Percentiles rank a stretch among this genome's conserved stretches.
These are phyloP conservation scores for Chloropsis cyanopogon DNA, from an alignment of 2,113 vertebrate species.

Conservation along the genomic window DNA sequence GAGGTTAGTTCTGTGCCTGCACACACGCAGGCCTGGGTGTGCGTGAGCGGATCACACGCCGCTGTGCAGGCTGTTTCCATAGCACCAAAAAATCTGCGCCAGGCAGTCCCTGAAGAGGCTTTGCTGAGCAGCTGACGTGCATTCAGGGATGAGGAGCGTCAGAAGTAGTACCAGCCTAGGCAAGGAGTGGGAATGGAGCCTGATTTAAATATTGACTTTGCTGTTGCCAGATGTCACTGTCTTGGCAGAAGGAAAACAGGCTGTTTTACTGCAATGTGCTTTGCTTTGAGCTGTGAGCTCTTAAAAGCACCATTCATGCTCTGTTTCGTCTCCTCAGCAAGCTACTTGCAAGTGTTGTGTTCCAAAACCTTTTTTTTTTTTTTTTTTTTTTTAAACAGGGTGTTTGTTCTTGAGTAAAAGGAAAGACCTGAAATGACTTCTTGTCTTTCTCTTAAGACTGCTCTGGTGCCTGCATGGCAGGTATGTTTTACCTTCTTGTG, in stretches of 20 bases:
- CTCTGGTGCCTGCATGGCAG: not conserved
- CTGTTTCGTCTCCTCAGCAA: not conserved
- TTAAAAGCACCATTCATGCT: not conserved
- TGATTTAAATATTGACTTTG: not conserved
- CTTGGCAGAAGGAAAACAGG: not conserved
- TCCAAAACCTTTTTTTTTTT: not conserved
- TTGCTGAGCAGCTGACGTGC: not conserved
- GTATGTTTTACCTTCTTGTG: not conserved
- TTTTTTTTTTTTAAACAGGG: not conserved
- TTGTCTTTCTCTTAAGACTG: not conserved
- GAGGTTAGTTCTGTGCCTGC: not conserved
- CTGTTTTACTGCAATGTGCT: not conserved
- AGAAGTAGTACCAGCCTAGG: not conserved
- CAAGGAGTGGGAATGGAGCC: not conserved
- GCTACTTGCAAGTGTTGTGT: not conserved
- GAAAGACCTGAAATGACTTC: not conserved
- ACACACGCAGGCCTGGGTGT: not conserved
- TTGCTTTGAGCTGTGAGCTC: not conserved
- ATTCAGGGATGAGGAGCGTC: not conserved
- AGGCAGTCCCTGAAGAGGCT: not conserved
- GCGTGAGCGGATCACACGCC: accelerated
- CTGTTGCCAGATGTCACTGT: not conserved
- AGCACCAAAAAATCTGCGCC: not conserved
- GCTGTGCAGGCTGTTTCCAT: slow-evolving; percentile 7
- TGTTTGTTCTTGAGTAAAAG: not conserved